A percentile compares a stretch with the other conserved stretches of the same genome.
Evolutionary conservation across 2,113 vertebrate species (phyloP).

Genomic region (Corythornis vintsioides): DNA sequence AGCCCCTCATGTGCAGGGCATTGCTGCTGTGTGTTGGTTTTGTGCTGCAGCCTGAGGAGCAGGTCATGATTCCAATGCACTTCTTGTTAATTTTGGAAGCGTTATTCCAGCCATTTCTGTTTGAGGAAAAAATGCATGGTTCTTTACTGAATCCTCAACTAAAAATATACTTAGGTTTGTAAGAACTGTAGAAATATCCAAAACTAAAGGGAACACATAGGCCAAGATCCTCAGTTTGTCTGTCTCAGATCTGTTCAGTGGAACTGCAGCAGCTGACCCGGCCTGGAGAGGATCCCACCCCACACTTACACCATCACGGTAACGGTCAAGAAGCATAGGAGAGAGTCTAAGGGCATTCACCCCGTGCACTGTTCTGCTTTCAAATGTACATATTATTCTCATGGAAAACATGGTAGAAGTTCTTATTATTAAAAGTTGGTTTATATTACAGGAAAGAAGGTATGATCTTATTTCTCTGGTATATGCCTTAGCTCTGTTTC

Average conservation of each 20-base stretch:
- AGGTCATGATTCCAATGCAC: background rate
- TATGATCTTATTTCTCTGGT: conserved; percentile 25
- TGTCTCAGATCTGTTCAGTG: background rate
- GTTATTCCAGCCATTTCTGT: background rate
- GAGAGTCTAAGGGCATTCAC: background rate
- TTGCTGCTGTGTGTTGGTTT: background rate
- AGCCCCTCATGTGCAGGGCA: background rate
- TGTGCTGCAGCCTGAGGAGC: background rate
- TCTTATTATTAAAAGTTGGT: conserved; percentile 76
- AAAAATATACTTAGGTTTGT: background rate
- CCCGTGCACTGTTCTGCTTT: conserved; percentile 62
- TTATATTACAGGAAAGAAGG: conserved; percentile 59
- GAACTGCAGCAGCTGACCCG: background rate
- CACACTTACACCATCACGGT: background rate
- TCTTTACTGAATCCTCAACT: background rate
- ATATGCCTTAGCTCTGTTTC: background rate
- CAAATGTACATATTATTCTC: conserved; percentile 58
- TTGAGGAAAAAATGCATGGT: background rate
- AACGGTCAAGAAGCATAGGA: background rate
- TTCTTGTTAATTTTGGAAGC: background rate
- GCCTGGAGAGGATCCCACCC: background rate
- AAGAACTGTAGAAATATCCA: background rate
- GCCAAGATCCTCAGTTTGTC: background rate
- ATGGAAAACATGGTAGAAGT: conserved; percentile 46
- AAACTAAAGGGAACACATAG: rapidly evolving